Percentiles rank a stretch among this genome's conserved stretches.
Conservation (phyloP, 2,888 invertebrate species). For the Andrena dorsata region DNA sequence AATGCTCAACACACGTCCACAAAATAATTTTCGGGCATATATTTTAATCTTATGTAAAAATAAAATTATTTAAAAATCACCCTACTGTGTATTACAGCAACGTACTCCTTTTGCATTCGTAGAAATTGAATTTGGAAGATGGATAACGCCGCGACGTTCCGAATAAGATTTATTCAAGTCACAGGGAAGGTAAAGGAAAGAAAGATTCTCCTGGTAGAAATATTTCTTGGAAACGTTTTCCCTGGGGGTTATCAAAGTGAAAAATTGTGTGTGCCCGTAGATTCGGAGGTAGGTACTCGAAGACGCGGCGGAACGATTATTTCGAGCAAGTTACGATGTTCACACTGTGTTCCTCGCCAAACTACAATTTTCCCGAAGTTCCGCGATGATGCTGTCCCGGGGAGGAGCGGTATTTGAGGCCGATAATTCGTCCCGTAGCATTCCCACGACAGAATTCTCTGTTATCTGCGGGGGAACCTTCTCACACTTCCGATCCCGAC, state of each 20-base stretch:
- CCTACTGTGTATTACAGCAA: neutral
- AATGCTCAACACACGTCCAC: no score
- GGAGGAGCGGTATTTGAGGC: neutral
- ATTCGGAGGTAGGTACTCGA: neutral
- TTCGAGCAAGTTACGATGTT: neutral
- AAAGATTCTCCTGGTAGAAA: neutral
- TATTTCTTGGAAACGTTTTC: neutral
- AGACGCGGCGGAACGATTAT: constrained; percentile 5
- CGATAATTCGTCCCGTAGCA: constrained; percentile 12
- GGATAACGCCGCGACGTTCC: neutral
- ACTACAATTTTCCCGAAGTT: constrained; percentile 14
- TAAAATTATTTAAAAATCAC: no score
- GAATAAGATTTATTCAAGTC: constrained; percentile 1
- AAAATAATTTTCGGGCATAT: no score
- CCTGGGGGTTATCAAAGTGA: neutral
- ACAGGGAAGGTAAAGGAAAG: neutral
- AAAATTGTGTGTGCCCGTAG: neutral
- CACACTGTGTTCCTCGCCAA: neutral
- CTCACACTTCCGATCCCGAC: constrained; percentile 5
- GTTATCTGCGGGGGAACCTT: constrained; percentile 18
- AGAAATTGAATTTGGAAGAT: constrained; percentile 20
- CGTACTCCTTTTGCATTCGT: neutral
- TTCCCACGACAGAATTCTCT: constrained; percentile 8
- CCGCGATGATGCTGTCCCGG: neutral
- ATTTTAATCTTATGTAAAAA: no score